phyloP scores from a whole-genome alignment of 2,797 vertebrate species.

The Neopelma chrysocephalum region DNA sequence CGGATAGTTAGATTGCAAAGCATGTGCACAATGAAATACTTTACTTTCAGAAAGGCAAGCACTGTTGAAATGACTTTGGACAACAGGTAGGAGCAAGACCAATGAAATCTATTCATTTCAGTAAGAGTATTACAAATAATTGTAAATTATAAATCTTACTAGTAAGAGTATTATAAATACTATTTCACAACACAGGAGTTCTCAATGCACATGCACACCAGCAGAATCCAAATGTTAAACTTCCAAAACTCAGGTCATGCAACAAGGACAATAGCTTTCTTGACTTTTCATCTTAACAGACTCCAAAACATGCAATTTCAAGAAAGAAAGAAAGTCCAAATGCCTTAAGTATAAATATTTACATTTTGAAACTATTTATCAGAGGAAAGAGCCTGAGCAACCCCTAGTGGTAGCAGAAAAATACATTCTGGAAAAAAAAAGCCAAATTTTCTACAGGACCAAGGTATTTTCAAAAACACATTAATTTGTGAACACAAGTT shows the following conservation, averaged over 20 bases:
- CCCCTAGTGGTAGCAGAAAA: constrained; percentile 59
- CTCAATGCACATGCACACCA: background rate
- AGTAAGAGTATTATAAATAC: background rate
- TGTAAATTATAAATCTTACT: background rate
- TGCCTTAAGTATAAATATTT: background rate
- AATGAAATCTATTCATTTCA: background rate
- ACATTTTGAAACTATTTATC: background rate
- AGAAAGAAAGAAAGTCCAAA: background rate
- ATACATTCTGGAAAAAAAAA: background rate
- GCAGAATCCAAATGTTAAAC: background rate
- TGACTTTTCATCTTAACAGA: background rate
- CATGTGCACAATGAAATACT: background rate
- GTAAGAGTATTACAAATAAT: background rate
- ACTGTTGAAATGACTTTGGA: background rate
- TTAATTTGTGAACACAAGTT: background rate
- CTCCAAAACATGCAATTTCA: background rate
- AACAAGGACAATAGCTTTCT: background rate
- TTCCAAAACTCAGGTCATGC: background rate
- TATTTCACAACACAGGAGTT: background rate
- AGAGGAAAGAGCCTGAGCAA: constrained; percentile 47
- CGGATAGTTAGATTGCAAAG: constrained; percentile 8
- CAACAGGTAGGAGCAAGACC: background rate
- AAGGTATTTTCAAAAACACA: background rate
- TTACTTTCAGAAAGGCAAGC: background rate
- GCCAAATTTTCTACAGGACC: background rate